Conservation (phyloP, 2,797 vertebrate genomes). For the Anas flavirostris region DNA sequence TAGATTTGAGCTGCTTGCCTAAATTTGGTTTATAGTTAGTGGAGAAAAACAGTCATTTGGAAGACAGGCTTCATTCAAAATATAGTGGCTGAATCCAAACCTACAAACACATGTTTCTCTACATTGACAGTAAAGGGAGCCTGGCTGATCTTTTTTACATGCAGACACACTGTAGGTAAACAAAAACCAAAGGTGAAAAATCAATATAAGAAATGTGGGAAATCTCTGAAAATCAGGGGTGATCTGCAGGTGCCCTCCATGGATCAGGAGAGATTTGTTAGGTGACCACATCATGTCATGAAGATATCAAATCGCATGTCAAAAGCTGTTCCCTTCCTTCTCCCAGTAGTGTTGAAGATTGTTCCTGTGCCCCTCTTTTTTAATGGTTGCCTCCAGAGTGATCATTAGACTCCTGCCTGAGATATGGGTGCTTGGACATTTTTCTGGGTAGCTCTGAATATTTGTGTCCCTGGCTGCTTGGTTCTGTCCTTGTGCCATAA, state of each 20-base stretch:
- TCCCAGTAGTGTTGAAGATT: not conserved
- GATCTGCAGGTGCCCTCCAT: not conserved
- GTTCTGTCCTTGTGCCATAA: not conserved
- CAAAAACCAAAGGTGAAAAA: not conserved
- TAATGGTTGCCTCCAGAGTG: too few species aligned
- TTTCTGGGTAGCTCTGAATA: not conserved
- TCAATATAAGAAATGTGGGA: not conserved
- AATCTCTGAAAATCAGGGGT: not conserved
- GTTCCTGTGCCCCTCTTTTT: not conserved
- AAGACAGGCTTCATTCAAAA: not conserved
- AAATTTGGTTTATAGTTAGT: not conserved
- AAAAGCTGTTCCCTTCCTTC: not conserved
- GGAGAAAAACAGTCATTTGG: not conserved
- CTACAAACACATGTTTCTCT: not conserved
- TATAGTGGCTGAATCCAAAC: not conserved
- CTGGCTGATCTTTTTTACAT: not conserved
- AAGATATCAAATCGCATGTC: not conserved
- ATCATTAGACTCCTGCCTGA: not conserved
- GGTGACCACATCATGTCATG: not conserved
- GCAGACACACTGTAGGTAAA: not conserved
- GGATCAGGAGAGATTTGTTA: not conserved
- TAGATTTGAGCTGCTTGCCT: not conserved
- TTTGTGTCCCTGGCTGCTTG: not conserved
- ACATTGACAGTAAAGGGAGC: not conserved
- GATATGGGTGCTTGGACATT: not conserved